Conservation (phyloP, 2,888 invertebrate species). For the Sarcophaga variegata region DNA sequence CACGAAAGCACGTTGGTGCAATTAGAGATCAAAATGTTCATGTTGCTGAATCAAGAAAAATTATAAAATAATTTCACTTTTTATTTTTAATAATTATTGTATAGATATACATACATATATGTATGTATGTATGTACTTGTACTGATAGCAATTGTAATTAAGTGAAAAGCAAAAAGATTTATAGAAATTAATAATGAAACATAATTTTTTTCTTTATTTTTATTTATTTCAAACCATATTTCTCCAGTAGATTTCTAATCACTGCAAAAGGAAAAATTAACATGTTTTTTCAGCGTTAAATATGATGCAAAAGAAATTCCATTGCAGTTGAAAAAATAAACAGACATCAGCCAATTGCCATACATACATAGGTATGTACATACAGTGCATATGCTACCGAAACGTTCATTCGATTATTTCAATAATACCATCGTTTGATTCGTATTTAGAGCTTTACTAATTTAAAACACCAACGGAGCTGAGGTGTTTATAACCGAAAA, state of each 20-base stretch:
- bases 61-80: conserved; percentile 65
- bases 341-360: not conserved
- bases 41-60: not conserved
- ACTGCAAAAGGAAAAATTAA: no score
- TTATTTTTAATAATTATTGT: not conserved
- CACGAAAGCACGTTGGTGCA: conserved; percentile 3
- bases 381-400: not conserved
- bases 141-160: conserved; percentile 7
- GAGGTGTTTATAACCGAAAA: not conserved
- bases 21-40: not conserved
- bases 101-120: no score
- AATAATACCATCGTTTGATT: conserved; percentile 30
- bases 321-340: no score
- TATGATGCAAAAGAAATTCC: no score
- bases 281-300: no score
- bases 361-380: not conserved
- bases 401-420: conserved; percentile 18
- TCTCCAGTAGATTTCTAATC: no score
- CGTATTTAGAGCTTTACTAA: conserved; percentile 62
- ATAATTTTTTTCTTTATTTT: not conserved
- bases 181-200: conserved; percentile 29
- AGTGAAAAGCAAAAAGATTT: conserved; percentile 37
- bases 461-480: conserved; percentile 42
- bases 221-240: no score
- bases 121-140: not conserved